Evolutionary conservation across 2,797 vertebrate species (phyloP).

Genomic region (Glossophaga mutica): DNA sequence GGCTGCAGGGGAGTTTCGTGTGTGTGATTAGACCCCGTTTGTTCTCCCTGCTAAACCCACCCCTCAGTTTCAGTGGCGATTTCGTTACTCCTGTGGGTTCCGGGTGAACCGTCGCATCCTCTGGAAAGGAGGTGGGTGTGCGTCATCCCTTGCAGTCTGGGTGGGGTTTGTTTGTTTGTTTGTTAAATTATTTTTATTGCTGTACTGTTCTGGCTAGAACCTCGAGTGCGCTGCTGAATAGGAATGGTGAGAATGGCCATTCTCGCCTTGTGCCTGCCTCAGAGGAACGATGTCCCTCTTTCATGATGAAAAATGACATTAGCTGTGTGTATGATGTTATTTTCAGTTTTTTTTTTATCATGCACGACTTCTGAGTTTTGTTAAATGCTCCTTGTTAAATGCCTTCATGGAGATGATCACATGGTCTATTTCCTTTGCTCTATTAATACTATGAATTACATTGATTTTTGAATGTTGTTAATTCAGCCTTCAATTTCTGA

Average conservation of each 20-base stretch:
- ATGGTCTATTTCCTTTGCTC: not conserved
- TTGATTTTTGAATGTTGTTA: not conserved
- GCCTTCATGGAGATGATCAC: not conserved
- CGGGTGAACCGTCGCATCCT: not conserved
- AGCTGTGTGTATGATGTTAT: not conserved
- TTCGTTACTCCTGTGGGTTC: not conserved
- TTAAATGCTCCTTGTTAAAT: not conserved
- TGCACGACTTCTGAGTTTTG: not conserved
- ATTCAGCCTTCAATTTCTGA: not conserved
- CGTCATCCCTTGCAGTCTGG: not conserved
- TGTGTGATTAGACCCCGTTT: not conserved
- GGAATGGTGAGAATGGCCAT: not conserved
- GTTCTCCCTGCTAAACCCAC: not conserved
- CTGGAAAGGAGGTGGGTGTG: not conserved
- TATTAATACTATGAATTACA: not conserved
- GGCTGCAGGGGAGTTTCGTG: not conserved
- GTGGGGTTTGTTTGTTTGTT: not conserved
- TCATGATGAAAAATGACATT: not conserved
- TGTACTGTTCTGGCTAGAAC: not conserved
- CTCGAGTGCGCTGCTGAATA: not conserved
- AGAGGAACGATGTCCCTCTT: not conserved
- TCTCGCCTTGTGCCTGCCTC: not conserved
- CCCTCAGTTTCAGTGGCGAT: not conserved
- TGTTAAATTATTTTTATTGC: not conserved
- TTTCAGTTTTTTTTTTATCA: not conserved